These are phyloP conservation scores for Leptodactylus fuscus DNA, from an alignment of 2,113 vertebrate genomes.

Conservation along the genomic window DNA sequence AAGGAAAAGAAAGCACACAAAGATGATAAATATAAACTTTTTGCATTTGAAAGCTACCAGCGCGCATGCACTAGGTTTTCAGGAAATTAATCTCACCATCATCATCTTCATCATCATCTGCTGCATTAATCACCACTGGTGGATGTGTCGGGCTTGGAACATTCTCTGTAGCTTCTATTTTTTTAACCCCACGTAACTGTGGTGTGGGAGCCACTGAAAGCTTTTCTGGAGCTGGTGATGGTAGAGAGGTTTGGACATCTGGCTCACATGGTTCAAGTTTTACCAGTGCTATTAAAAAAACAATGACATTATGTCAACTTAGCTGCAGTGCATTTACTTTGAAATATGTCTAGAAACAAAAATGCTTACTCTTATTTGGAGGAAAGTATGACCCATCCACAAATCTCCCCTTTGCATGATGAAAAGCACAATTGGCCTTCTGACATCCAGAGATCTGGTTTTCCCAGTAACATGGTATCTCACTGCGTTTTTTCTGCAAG, in stretches of 20 bases:
- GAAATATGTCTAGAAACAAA: not conserved
- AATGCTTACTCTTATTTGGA: conserved; percentile 84
- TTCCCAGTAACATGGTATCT: conserved; percentile 96
- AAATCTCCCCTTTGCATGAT: conserved; percentile 85
- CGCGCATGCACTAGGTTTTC: not conserved
- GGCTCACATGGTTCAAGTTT: conserved; percentile 73
- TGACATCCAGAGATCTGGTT: conserved; percentile 92
- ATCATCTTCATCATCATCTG: conserved; percentile 94
- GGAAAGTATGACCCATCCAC: conserved; percentile 86
- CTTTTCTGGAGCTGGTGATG: conserved; percentile 73
- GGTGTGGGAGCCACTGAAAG: conserved; percentile 78
- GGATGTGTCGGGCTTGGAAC: conserved; percentile 96
- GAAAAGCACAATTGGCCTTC: conserved; percentile 92
- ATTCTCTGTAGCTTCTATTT: conserved; percentile 87
- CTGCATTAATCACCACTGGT: conserved; percentile 94
- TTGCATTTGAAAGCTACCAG: no score
- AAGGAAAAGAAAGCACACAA: not conserved
- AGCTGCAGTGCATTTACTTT: no score
- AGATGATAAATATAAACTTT: not conserved
- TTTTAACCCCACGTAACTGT: conserved; percentile 88
- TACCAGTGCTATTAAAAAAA: conserved; percentile 68
- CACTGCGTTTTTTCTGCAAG: conserved; percentile 89
- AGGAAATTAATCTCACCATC: conserved; percentile 77
- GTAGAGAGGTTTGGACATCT: conserved; percentile 74
- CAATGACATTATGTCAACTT: not conserved